Percentiles rank a stretch among this genome's conserved stretches.
Evolutionary conservation across 2,113 vertebrate species (phyloP).

Genomic region (Phrynosoma platyrhinos): DNA sequence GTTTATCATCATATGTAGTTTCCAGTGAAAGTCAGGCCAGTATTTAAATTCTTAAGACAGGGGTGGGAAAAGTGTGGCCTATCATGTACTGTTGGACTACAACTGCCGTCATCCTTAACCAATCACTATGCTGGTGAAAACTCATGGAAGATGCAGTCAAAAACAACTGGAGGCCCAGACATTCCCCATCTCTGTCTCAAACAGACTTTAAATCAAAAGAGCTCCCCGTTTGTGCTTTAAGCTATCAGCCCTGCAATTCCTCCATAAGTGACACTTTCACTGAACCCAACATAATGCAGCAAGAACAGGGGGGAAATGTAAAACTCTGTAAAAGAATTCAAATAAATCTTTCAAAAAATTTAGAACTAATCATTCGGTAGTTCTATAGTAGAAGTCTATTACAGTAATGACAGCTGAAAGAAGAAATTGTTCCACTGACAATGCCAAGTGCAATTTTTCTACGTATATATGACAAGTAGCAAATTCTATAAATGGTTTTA

Average conservation of each 20-base stretch:
- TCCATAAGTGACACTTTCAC: constrained; percentile 15
- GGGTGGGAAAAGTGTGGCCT: not conserved
- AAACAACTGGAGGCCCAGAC: no score
- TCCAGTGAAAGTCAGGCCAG: not conserved
- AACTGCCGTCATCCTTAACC: not conserved
- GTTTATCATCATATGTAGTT: not conserved
- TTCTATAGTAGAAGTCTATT: constrained; percentile 5
- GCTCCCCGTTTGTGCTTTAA: not conserved
- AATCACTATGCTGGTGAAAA: not conserved
- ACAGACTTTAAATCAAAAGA: not conserved
- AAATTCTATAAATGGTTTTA: constrained; percentile 23
- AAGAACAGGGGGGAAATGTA: constrained; percentile 21
- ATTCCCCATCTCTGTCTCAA: not conserved
- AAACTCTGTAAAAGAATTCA: not conserved
- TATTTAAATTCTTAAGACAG: not conserved
- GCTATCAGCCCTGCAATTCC: not conserved
- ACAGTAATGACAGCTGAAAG: constrained; percentile 28
- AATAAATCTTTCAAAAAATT: constrained; percentile 12
- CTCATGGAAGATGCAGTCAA: not conserved
- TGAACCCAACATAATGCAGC: constrained; percentile 34
- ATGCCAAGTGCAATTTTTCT: not conserved
- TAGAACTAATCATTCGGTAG: constrained; percentile 1
- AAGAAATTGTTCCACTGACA: not conserved
- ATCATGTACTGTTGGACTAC: not conserved
- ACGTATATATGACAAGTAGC: constrained; percentile 6